Conservation (phyloP, 2,113 vertebrate species). For the Anarrhichthys ocellatus region DNA sequence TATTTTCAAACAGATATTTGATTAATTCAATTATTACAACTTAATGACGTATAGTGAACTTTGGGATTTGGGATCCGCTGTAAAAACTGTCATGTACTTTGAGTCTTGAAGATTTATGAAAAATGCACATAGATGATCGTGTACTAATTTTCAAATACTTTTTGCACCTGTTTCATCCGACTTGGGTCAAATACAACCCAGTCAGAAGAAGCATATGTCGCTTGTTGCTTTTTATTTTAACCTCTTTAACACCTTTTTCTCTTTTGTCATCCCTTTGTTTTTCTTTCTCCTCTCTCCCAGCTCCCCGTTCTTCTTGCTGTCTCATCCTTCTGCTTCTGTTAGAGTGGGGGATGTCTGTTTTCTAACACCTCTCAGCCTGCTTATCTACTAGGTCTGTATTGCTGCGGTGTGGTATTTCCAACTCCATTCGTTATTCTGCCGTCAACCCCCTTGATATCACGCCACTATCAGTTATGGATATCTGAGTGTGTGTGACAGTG, state of each 20-base stretch:
- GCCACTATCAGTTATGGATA: slow-evolving; percentile 64
- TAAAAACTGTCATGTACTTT: neutral
- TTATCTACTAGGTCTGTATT: slow-evolving; percentile 88
- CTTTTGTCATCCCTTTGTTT: slow-evolving; percentile 66
- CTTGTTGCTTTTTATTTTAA: slow-evolving; percentile 67
- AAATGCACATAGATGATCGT: neutral
- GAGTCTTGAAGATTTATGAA: neutral
- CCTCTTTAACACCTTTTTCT: slow-evolving; percentile 51
- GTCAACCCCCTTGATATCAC: slow-evolving; percentile 59
- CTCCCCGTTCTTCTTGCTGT: slow-evolving; percentile 67
- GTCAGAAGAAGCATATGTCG: slow-evolving; percentile 5
- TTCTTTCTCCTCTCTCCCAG: slow-evolving; percentile 73
- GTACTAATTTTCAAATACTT: neutral
- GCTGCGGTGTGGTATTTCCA: slow-evolving; percentile 57
- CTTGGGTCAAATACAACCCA: neutral
- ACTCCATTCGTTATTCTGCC: slow-evolving; percentile 60
- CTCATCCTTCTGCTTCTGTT: slow-evolving; percentile 78
- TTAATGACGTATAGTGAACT: neutral
- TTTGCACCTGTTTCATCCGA: neutral
- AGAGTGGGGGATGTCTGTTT: slow-evolving; percentile 86
- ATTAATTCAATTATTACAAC: neutral
- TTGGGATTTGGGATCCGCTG: neutral
- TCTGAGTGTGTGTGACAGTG: slow-evolving; percentile 56
- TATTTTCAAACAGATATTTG: neutral
- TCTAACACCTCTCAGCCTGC: slow-evolving; percentile 81